Conservation (phyloP, 2,888 invertebrate species). For the Lomographa bimaculata region DNA sequence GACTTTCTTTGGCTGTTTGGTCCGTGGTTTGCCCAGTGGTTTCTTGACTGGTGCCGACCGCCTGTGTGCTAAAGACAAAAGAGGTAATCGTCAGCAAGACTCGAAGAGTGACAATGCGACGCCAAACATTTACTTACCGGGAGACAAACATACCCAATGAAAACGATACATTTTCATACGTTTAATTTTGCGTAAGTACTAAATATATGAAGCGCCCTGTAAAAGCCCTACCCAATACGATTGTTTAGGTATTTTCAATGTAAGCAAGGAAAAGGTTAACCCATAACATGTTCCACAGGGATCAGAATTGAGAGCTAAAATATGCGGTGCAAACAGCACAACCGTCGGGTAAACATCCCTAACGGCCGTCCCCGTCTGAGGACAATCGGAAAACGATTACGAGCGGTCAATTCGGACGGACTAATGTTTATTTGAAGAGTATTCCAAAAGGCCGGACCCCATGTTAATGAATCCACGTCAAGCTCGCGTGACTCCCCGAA, state of each 20-base stretch:
- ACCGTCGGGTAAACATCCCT: slow-evolving; percentile 45
- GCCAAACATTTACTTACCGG: slow-evolving; percentile 34
- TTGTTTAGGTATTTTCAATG: slow-evolving; percentile 5
- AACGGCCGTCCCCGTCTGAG: slow-evolving; percentile 36
- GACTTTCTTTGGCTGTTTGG: slow-evolving; percentile 95
- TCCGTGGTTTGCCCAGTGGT: slow-evolving; percentile 90
- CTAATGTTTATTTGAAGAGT: slow-evolving; percentile 69
- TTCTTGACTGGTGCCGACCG: slow-evolving; percentile 90
- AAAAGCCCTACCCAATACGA: too few relatives aligned
- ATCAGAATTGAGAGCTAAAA: slow-evolving; percentile 13
- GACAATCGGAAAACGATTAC: slow-evolving; percentile 70
- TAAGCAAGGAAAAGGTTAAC: slow-evolving; percentile 12
- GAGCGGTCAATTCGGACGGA: slow-evolving; percentile 44
- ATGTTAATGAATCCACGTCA: slow-evolving; percentile 49
- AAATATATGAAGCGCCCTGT: too few relatives aligned
- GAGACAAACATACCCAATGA: slow-evolving; percentile 44
- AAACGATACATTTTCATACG: too few relatives aligned
- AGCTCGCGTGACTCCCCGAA: slow-evolving; percentile 57
- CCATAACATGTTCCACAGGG: slow-evolving; percentile 7
- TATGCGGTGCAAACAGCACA: slow-evolving; percentile 35
- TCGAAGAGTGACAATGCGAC: slow-evolving; percentile 31
- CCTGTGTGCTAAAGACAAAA: slow-evolving; percentile 66
- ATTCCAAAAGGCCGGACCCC: slow-evolving; percentile 37
- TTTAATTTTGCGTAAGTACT: too few relatives aligned
- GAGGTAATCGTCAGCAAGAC: slow-evolving; percentile 44